phyloP scores from a whole-genome alignment of 2,797 vertebrate genomes.

The Mormyrops attenuatus region DNA sequence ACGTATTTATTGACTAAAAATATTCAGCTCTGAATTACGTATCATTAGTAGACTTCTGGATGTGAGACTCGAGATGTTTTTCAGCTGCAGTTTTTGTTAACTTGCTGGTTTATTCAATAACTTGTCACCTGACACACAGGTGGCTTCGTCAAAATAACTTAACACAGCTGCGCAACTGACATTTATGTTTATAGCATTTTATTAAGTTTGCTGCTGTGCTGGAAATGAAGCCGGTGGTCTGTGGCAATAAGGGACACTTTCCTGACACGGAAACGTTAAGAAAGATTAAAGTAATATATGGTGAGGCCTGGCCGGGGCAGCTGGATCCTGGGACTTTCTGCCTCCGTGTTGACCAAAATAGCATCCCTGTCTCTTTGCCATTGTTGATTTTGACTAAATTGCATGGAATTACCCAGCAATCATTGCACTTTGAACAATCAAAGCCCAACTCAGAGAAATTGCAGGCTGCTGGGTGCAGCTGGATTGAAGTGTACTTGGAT shows the following conservation, averaged over 20 bases:
- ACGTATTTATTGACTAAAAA: background rate
- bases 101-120: background rate
- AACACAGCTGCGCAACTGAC: background rate
- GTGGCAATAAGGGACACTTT: background rate
- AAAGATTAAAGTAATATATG: slow-evolving; percentile 4
- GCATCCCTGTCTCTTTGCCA: slow-evolving; percentile 14
- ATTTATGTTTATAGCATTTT: background rate
- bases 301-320: background rate
- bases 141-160: background rate
- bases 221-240: background rate
- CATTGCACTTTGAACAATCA: slow-evolving; percentile 28
- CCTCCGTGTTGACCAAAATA: slow-evolving; percentile 14
- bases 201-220: background rate
- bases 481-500: slow-evolving; percentile 17
- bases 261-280: background rate
- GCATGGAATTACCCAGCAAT: slow-evolving; percentile 28
- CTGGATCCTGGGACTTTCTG: background rate
- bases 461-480: slow-evolving; percentile 7
- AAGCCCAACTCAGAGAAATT: slow-evolving; percentile 19
- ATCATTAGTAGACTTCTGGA: background rate
- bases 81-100: slow-evolving; percentile 9
- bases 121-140: background rate
- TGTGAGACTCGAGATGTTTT: background rate
- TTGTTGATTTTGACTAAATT: slow-evolving; percentile 29
- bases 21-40: background rate